phyloP scores from a whole-genome alignment of 2,888 invertebrate genomes.

The Lasioglossum vierecki region DNA sequence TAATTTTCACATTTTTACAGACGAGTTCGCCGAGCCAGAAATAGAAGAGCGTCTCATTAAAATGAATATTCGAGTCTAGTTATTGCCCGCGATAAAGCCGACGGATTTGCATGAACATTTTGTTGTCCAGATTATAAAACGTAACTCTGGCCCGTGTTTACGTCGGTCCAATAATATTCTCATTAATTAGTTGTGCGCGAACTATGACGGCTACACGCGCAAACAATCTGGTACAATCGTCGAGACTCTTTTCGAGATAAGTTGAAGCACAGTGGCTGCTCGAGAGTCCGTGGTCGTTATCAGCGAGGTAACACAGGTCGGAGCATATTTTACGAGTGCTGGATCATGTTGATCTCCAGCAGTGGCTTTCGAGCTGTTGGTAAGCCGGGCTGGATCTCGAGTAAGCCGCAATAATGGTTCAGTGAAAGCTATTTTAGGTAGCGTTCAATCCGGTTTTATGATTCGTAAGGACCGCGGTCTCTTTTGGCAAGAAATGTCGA shows the following conservation, averaged over 20 bases:
- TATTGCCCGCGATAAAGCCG: not conserved
- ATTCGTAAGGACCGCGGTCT: not conserved
- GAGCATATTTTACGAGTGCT: not conserved
- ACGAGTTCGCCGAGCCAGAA: not conserved
- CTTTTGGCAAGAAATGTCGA: too few species aligned
- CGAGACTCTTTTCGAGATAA: not conserved
- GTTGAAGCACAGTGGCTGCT: not conserved
- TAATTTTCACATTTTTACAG: not conserved
- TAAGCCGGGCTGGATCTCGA: not conserved
- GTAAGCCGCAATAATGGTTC: constrained; percentile 5
- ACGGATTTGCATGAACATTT: not conserved
- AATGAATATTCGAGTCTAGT: not conserved
- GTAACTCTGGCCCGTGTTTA: not conserved
- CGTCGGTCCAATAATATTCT: not conserved
- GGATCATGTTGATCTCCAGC: not conserved
- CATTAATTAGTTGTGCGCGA: not conserved
- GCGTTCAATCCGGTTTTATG: not conserved
- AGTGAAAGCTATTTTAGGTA: constrained; percentile 2
- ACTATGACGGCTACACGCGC: not conserved
- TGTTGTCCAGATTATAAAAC: not conserved
- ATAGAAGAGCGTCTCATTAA: not conserved
- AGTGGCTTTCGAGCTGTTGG: not conserved
- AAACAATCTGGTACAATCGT: not conserved
- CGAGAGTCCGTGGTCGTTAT: not conserved
- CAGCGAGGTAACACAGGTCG: not conserved